Evolutionary conservation across 2,113 vertebrate genomes (phyloP), one percentile per base, ranked within the genome.

Genomic region (Rhinopithecus roxellana): DNA sequence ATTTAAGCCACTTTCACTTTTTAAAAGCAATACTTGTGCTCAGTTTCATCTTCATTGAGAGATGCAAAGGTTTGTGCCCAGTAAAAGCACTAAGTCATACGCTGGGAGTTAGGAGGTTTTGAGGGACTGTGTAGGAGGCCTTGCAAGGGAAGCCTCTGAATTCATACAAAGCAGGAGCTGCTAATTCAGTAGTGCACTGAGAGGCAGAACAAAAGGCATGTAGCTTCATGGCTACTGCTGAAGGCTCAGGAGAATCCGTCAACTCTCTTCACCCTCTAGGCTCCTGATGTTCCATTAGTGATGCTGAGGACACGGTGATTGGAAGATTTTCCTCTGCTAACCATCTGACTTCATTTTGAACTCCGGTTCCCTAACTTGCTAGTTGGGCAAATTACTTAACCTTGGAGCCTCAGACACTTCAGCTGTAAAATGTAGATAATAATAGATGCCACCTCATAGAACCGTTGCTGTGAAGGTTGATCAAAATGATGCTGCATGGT

Each of bases 361-460:
- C 83, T 80, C 92, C 20, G 55, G 3, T 79, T 83, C 74, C 40
- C 55, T 97, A 52, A 59, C 95, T 59, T 81, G 16, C 38, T n/a
- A 32, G 52, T 82, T 89, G 96, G 87, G 79, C 79, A 91, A 82
- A 70, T 91, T 88, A 55, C 70, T 95, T 95, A 89, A 87, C 70
- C 83, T 55, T 27, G 25, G 75, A 84, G 82, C 89, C 8, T 59
- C 79, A 69, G 79, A 35, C 74, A 64, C 45, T 30, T 91, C 67
- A 64, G 61, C 95, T 93, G 74, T 64, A 38, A 69, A 35, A 69
- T 14, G 45, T 0, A 5, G 89, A 52, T 90, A 96, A 87, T 69
- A 93, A 93, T 87, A 96, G 94, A 87, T 75, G n/a, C 86, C 94
- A 78, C 92, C 89, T 92, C 92, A 38, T 1, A 70, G 89, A 90